phyloP scores from a whole-genome alignment of 2,797 vertebrate genomes.

The Coregonus sp. region DNA sequence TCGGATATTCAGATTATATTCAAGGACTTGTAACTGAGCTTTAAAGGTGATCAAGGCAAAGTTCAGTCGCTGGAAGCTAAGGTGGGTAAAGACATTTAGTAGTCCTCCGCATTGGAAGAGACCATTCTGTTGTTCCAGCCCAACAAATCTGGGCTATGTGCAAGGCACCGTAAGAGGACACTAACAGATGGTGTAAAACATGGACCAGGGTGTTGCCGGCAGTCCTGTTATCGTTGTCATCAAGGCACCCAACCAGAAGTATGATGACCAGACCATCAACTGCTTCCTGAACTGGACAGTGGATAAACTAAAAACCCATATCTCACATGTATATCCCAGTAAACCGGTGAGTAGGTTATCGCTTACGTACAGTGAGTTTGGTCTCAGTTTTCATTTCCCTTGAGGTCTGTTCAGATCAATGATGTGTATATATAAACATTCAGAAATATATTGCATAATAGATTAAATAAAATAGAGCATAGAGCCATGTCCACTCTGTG shows the following conservation, averaged over 20 bases:
- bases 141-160: background rate
- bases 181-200: conserved; percentile 63
- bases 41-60: background rate
- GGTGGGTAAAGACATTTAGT: background rate
- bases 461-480: background rate
- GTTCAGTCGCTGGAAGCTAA: background rate
- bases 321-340: conserved; percentile 90
- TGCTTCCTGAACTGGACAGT: conserved; percentile 93
- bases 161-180: background rate
- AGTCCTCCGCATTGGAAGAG: background rate
- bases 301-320: conserved; percentile 87
- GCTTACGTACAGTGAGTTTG: background rate
- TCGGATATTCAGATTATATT: background rate
- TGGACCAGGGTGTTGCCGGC: conserved; percentile 83
- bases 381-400: background rate
- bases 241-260: conserved; percentile 95
- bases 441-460: background rate
- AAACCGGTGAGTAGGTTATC: conserved; percentile 83
- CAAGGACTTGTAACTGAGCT: background rate
- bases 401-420: background rate
- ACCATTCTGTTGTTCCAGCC: background rate
- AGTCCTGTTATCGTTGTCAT: conserved; percentile 89
- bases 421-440: background rate
- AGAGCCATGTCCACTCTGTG: background rate
- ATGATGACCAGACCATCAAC: conserved; percentile 91